Conservation (phyloP, 2,113 vertebrate genomes). For the Rousettus leschenaultii region DNA sequence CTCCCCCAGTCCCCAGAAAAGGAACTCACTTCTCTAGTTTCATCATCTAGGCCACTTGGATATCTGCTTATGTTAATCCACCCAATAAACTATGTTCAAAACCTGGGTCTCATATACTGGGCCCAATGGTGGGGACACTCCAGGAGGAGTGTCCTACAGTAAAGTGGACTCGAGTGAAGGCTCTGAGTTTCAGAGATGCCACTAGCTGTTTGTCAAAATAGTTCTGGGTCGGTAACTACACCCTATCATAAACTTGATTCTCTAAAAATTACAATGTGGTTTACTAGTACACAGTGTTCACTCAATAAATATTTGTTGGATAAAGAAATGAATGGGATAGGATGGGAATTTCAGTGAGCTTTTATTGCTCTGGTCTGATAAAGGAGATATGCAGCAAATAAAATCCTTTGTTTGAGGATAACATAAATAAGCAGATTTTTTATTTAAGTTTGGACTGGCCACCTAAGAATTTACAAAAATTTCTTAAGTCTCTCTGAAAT, state of each 20-base stretch:
- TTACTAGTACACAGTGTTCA: constrained; percentile 56
- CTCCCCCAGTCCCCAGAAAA: not conserved
- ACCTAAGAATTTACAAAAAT: not conserved
- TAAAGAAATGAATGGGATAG: constrained; percentile 1
- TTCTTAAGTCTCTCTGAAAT: not conserved
- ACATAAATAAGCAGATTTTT: not conserved
- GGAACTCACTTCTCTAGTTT: constrained; percentile 12
- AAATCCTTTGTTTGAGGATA: not conserved
- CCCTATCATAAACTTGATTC: constrained; percentile 64
- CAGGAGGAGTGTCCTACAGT: not conserved
- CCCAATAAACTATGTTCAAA: not conserved
- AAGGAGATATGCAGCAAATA: not conserved
- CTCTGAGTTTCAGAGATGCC: constrained; percentile 28
- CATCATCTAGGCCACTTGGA: not conserved
- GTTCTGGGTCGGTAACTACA: constrained; percentile 57
- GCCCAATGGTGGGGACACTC: not conserved
- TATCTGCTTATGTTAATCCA: not conserved
- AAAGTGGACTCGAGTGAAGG: constrained; percentile 14
- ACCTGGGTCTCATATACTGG: not conserved
- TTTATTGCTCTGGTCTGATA: not conserved
- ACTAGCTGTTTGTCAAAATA: constrained; percentile 55
- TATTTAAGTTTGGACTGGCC: not conserved
- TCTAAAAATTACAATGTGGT: constrained; percentile 64
- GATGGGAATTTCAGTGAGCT: not conserved
- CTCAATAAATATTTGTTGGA: constrained; percentile 45